Evolutionary conservation across 2,888 invertebrate genomes (phyloP).

Genomic region (Harpalus rubripes): DNA sequence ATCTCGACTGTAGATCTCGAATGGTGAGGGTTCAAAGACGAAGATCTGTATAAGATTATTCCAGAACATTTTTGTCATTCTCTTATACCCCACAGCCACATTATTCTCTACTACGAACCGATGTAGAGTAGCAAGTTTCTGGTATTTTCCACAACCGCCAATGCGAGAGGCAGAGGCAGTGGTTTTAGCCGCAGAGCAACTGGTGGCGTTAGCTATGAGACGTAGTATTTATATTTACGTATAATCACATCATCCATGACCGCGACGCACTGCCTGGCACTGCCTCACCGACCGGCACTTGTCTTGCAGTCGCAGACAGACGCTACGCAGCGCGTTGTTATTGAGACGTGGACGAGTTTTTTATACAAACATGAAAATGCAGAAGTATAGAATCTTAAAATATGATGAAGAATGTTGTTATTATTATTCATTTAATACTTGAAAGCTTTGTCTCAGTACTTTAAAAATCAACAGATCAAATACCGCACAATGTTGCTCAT

Average conservation of each 20-base stretch:
- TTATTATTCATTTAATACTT: neutral
- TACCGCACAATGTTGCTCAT: too few relatives aligned
- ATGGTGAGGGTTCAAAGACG: neutral
- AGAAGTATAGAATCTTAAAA: neutral
- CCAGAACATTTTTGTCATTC: conserved; percentile 2
- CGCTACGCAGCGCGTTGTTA: neutral
- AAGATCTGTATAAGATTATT: too few relatives aligned
- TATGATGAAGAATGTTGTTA: neutral
- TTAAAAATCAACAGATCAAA: neutral
- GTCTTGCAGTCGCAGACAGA: conserved; percentile 22
- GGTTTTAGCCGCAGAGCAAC: conserved; percentile 18
- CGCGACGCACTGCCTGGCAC: neutral
- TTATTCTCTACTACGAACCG: neutral
- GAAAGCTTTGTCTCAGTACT: neutral
- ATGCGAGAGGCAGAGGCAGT: neutral
- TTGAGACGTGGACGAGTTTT: conserved; percentile 33
- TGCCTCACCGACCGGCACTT: neutral
- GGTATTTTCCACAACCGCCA: conserved; percentile 5
- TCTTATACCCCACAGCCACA: conserved; percentile 4
- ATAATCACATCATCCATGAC: conserved; percentile 48
- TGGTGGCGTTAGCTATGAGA: conserved; percentile 31
- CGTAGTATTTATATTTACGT: conserved; percentile 52
- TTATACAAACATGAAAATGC: neutral
- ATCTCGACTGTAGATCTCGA: neutral
- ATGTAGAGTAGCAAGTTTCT: conserved; percentile 46